A percentile compares a stretch with the other conserved stretches of the same genome.
Conservation (phyloP, 2,797 vertebrate species). For the Tarsius wallacei region DNA sequence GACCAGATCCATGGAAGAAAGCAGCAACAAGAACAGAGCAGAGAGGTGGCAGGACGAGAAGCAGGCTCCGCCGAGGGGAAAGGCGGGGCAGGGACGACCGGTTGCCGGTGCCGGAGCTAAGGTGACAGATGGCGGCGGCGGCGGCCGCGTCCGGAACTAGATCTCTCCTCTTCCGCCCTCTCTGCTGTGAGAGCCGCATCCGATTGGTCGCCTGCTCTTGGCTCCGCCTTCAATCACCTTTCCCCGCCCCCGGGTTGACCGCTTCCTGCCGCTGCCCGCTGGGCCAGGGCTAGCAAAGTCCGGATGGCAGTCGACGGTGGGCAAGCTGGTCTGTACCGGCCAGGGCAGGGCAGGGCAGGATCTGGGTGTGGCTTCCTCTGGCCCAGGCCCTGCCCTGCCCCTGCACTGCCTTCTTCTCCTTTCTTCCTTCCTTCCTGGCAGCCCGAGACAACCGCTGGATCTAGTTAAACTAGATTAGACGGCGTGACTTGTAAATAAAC, state of each 20-base stretch:
- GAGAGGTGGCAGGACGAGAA: neutral
- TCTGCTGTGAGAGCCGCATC: neutral
- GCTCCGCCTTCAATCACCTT: neutral
- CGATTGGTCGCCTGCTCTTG: slow-evolving; percentile 48
- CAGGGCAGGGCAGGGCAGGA: accelerated
- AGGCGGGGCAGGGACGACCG: accelerated
- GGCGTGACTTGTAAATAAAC: neutral
- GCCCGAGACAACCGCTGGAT: accelerated
- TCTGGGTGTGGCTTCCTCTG: neutral
- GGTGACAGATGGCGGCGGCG: slow-evolving; percentile 79
- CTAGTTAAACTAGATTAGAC: neutral
- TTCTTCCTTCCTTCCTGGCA: neutral
- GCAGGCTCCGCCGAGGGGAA: neutral
- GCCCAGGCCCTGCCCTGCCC: accelerated
- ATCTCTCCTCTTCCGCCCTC: slow-evolving; percentile 75
- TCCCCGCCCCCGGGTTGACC: neutral
- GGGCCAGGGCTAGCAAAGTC: accelerated
- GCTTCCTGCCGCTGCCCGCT: slow-evolving; percentile 29
- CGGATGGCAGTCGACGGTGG: accelerated
- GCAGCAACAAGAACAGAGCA: neutral
- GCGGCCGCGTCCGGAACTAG: slow-evolving; percentile 80
- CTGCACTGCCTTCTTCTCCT: accelerated
- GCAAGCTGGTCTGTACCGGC: accelerated
- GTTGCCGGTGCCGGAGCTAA: neutral
- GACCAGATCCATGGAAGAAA: slow-evolving; percentile 89